A percentile compares a stretch with the other conserved stretches of the same genome.
phyloP scores from a whole-genome alignment of 2,113 vertebrate species.

The Neotoma lepida region DNA sequence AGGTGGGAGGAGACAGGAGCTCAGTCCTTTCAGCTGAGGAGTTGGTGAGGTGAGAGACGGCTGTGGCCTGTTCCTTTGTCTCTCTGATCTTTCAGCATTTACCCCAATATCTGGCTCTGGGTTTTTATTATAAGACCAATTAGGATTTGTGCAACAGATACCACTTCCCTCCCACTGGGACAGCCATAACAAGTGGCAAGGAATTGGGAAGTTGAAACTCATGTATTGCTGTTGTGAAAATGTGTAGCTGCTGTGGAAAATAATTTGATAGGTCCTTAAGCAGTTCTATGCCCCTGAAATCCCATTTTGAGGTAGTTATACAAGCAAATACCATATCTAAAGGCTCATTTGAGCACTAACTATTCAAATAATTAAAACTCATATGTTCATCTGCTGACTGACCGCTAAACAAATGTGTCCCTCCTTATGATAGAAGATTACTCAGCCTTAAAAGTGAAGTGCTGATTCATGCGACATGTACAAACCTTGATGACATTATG shows the following conservation, averaged over 20 bases:
- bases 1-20: no score
- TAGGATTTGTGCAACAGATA: no score
- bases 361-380: background rate
- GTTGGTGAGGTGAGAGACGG: no score
- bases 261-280: background rate
- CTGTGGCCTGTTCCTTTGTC: no score
- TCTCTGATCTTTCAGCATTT: no score
- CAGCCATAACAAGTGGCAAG: background rate
- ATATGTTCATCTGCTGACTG: background rate
- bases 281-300: background rate
- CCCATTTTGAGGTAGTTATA: background rate
- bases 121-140: no score
- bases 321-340: background rate
- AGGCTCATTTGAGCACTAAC: background rate
- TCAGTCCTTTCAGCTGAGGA: no score
- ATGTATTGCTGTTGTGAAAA: background rate
- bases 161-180: no score
- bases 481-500: background rate
- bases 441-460: background rate
- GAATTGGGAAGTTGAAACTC: background rate
- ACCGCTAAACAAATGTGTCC: background rate
- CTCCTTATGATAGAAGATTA: background rate
- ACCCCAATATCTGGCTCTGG: no score
- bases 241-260: background rate
- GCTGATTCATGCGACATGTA: background rate